Evolutionary conservation across 2,888 invertebrate species (phyloP).

Genomic region (Zelleria hepariella): DNA sequence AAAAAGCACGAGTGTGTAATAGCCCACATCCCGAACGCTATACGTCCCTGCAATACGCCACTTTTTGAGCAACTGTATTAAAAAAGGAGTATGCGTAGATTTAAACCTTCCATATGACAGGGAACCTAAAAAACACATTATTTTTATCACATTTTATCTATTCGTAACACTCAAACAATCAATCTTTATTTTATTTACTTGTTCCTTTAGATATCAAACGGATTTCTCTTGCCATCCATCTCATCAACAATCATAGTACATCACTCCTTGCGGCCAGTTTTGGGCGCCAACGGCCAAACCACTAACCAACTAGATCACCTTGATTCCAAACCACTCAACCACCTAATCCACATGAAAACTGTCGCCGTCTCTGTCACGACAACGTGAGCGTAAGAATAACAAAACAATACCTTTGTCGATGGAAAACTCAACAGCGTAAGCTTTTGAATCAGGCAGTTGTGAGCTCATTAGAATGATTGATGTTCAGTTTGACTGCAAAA

Average conservation of each 20-base stretch:
- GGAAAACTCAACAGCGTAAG: not conserved
- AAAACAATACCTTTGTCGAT: not conserved
- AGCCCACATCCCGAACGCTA: too few relatives aligned
- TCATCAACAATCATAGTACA: not conserved
- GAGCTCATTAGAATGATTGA: constrained; percentile 69
- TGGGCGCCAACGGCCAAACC: not conserved
- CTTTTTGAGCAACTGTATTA: too few relatives aligned
- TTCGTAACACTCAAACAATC: not conserved
- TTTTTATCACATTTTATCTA: not conserved
- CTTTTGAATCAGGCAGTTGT: not conserved
- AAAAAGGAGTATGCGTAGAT: too few relatives aligned
- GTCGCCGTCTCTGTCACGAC: not conserved
- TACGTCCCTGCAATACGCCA: too few relatives aligned
- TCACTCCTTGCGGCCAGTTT: not conserved
- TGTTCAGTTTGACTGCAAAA: constrained; percentile 60
- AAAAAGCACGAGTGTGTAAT: too few relatives aligned
- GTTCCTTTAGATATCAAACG: not conserved
- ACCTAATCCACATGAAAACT: not conserved
- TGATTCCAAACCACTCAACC: not conserved
- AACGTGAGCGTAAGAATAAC: not conserved
- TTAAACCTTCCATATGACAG: too few relatives aligned
- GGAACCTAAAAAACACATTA: too few relatives aligned
- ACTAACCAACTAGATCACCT: not conserved
- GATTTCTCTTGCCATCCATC: not conserved
- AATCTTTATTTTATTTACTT: not conserved